Evolutionary conservation across 2,113 vertebrate species (phyloP), one percentile per base, ranked within the genome.

Genomic region (Pionites leucogaster): DNA sequence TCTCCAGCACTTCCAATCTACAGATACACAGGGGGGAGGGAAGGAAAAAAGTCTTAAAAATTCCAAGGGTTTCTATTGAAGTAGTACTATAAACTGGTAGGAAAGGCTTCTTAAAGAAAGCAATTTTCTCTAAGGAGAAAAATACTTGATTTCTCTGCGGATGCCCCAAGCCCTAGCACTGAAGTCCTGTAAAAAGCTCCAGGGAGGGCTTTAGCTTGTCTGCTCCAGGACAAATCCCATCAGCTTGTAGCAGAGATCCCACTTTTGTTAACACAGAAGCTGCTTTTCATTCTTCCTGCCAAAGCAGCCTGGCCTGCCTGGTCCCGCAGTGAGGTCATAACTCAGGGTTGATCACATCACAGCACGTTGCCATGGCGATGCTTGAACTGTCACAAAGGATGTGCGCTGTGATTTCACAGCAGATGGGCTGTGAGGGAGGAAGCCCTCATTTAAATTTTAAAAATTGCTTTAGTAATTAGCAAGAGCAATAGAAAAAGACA

Each of bases 361-460:
- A 95, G 93, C 50, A 86, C 13, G 92, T 96, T 96, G 86, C 96
- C 91, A 96, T 95, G 86, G 96, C 3, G 3, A 96, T 84, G 86
- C 83, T 91, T 93, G 95, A 96, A 95, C 92, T 92, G 95, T 95
- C 96, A 96, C 95, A 93, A 92, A 95, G 95, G 92, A 96, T 93
- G 95, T 90, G 70, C 29, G 96, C 82, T 92, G 88, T 96, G 95
- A 96, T 97, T 96, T 96, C 96, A 95, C 93, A 93, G 96, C 96
- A 97, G 96, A 97, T 96, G 96, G 96, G 91, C 95, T 96, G 93
- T 95, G 96, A 97, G 93, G 96, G 96, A 96, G 95, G 95, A 96
- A 96, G 93, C 86, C 95, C 95, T 97, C 96, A 96, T 96, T 96
- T 96, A 95, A 96, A 95, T 95, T 95, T 94, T 94, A 95, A 95